Evolutionary conservation across 2,888 invertebrate species (phyloP).

Genomic region (Perizoma affinitatum): DNA sequence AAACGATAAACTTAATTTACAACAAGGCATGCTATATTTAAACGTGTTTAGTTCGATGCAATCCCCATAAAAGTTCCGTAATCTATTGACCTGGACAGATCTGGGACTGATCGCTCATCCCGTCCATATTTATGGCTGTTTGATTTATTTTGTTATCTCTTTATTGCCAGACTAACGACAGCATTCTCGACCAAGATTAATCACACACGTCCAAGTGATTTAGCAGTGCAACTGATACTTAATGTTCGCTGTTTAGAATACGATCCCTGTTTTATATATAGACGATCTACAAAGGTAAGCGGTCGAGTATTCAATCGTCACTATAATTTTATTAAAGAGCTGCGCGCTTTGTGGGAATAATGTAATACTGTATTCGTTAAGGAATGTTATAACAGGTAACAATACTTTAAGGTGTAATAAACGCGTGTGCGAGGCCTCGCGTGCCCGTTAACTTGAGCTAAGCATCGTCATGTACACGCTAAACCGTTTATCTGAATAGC

Average conservation of each 20-base stretch:
- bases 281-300: slow-evolving; percentile 59
- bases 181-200: slow-evolving; percentile 81
- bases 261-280: slow-evolving; percentile 73
- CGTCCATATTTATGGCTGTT: slow-evolving; percentile 77
- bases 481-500: slow-evolving; percentile 45
- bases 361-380: slow-evolving; percentile 48
- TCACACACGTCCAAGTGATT: slow-evolving; percentile 81
- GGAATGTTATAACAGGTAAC: slow-evolving; percentile 41
- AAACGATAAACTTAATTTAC: slow-evolving; percentile 76
- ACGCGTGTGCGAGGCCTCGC: slow-evolving; percentile 35
- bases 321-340: slow-evolving; percentile 53
- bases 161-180: slow-evolving; percentile 82
- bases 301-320: slow-evolving; percentile 68
- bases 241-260: slow-evolving; percentile 79
- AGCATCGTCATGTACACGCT: slow-evolving; percentile 46
- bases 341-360: slow-evolving; percentile 44
- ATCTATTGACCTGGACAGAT: slow-evolving; percentile 71
- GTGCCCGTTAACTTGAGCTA: slow-evolving; percentile 44
- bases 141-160: slow-evolving; percentile 84
- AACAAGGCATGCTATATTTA: slow-evolving; percentile 71
- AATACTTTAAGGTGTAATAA: slow-evolving; percentile 41
- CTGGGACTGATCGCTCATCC: slow-evolving; percentile 79
- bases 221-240: slow-evolving; percentile 82
- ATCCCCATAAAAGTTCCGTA: slow-evolving; percentile 75
- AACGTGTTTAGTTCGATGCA: slow-evolving; percentile 65